A percentile compares a stretch with the other conserved stretches of the same genome.
Conservation (phyloP, 2,113 vertebrate species). For the Anseranas semipalmata region DNA sequence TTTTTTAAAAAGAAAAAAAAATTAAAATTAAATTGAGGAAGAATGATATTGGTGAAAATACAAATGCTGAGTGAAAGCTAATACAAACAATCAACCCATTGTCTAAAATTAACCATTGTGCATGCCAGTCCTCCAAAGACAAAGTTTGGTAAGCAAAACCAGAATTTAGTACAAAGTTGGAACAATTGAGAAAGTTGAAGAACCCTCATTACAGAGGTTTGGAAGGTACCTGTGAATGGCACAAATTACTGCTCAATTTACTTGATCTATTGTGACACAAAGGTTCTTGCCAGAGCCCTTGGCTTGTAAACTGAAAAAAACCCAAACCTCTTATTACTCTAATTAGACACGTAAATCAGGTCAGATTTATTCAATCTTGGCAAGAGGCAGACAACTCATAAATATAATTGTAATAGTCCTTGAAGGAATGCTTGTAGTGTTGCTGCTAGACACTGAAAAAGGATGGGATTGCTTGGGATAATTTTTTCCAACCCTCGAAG, state of each 20-base stretch:
- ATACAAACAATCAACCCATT: not conserved
- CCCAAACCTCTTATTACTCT: conserved; percentile 5
- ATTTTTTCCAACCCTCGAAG: not conserved
- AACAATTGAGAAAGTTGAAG: not conserved
- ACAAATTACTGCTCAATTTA: conserved; percentile 17
- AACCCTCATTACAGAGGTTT: conserved; percentile 1
- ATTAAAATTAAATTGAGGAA: not conserved
- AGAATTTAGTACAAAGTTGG: not conserved
- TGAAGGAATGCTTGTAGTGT: not conserved
- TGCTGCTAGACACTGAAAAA: not conserved
- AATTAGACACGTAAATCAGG: conserved; percentile 41
- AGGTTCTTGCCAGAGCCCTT: conserved; percentile 8
- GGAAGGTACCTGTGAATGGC: not conserved
- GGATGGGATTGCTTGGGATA: not conserved
- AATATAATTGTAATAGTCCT: not conserved
- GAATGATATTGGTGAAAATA: not conserved
- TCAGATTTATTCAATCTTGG: conserved; percentile 29
- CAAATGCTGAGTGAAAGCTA: not conserved
- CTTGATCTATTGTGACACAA: not conserved
- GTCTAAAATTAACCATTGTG: not conserved
- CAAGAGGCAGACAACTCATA: conserved; percentile 1
- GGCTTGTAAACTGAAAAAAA: not conserved
- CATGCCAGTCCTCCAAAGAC: not conserved
- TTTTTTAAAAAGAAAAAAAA: not conserved
- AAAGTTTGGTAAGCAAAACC: not conserved